Percentiles rank a stretch among this genome's conserved stretches.
These are phyloP conservation scores for Temnothorax rugatulus DNA, from an alignment of 2,888 invertebrate species.

Conservation along the genomic window DNA sequence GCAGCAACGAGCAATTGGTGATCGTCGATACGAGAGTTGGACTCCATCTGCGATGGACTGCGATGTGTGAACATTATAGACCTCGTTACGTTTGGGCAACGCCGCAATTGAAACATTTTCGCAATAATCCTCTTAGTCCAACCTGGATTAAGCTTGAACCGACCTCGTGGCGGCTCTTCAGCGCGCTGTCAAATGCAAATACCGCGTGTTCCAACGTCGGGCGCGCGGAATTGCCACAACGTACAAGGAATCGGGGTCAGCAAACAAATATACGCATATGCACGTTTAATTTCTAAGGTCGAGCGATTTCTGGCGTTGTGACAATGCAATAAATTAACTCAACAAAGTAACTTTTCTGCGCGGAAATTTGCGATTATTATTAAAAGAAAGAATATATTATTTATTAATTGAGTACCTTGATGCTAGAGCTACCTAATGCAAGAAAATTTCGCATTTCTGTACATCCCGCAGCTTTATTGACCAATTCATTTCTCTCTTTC, in stretches of 20 bases:
- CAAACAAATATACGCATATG: constrained; percentile 30
- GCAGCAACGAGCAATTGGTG: background rate
- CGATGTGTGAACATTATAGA: constrained; percentile 38
- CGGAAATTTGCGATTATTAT: background rate
- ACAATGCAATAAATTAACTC: background rate
- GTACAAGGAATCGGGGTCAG: constrained; percentile 62
- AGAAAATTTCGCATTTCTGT: background rate
- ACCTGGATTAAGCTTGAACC: constrained; percentile 77
- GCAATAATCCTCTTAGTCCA: constrained; percentile 80
- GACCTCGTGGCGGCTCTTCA: constrained; percentile 70
- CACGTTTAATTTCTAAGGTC: constrained; percentile 17
- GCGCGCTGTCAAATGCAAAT: constrained; percentile 77
- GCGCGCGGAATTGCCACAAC: constrained; percentile 59
- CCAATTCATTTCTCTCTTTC: background rate
- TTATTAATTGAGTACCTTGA: background rate
- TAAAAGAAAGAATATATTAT: background rate
- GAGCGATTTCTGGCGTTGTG: background rate
- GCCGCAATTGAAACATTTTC: constrained; percentile 80
- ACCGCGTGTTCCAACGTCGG: constrained; percentile 69
- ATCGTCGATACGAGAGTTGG: constrained; percentile 20
- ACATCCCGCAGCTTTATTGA: background rate
- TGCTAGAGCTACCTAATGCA: background rate
- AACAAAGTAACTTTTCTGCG: no score
- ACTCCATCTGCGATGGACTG: constrained; percentile 17
- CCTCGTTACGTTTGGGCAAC: constrained; percentile 52